phyloP scores from a whole-genome alignment of 2,888 invertebrate species.

The Apocheima hispidaria region DNA sequence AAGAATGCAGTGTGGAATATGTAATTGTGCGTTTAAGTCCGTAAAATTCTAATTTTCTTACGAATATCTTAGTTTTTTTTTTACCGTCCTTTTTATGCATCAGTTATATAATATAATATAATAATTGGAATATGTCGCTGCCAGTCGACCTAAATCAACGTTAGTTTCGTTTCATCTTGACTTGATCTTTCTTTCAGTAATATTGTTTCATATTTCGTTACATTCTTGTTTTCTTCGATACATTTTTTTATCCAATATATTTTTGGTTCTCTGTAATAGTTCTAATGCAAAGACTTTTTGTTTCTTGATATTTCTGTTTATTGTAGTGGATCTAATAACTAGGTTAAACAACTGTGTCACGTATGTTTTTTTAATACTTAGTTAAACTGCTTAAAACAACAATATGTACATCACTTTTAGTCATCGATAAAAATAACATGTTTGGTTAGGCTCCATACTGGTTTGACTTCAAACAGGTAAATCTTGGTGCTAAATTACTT shows the following conservation, averaged over 20 bases:
- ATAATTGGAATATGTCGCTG: not conserved
- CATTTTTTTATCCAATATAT: not conserved
- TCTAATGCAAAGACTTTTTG: conserved; percentile 1
- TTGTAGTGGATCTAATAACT: conserved; percentile 7
- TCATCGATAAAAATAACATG: conserved; percentile 21
- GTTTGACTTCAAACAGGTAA: conserved; percentile 21
- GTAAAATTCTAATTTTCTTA: not conserved
- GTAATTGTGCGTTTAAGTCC: no score
- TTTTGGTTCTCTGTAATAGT: conserved; percentile 2
- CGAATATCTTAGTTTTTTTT: no score
- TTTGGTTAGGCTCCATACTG: conserved; percentile 4
- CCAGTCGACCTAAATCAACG: conserved; percentile 6
- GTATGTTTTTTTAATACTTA: not conserved
- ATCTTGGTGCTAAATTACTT: conserved; percentile 8
- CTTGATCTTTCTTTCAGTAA: conserved; percentile 20
- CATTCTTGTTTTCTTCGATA: not conserved
- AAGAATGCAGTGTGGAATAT: no score
- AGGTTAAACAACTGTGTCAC: conserved; percentile 11
- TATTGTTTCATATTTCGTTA: conserved; percentile 7
- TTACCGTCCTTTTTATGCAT: not conserved
- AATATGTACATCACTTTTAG: conserved; percentile 3
- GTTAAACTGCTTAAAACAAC: not conserved
- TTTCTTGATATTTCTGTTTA: conserved; percentile 7
- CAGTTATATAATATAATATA: not conserved
- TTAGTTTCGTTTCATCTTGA: conserved; percentile 12